A percentile compares a stretch with the other conserved stretches of the same genome.
These are phyloP conservation scores for Mormyrus iriodes DNA, from an alignment of 2,113 vertebrate species.

Conservation along the genomic window DNA sequence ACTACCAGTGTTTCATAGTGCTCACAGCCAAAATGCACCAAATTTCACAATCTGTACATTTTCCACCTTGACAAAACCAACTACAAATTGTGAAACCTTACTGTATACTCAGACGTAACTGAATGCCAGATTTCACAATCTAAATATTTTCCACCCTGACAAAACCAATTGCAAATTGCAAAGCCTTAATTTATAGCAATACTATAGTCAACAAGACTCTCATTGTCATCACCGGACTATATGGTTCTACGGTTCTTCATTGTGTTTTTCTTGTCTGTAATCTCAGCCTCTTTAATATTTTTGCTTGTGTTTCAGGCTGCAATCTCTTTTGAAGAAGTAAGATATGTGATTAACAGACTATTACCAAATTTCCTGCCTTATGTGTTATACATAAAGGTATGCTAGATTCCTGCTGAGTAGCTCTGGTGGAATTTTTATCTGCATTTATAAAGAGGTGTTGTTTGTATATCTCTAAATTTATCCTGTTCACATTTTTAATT, in stretches of 20 bases:
- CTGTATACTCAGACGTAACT: neutral
- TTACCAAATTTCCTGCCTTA: neutral
- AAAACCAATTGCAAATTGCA: neutral
- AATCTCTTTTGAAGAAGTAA: neutral
- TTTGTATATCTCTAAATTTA: neutral
- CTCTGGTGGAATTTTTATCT: neutral
- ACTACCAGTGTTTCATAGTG: neutral
- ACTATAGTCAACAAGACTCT: neutral
- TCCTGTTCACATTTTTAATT: neutral
- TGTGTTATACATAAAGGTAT: neutral
- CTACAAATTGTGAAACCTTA: neutral
- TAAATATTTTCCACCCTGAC: neutral
- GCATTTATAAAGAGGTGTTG: neutral
- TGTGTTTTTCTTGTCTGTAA: neutral
- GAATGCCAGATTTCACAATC: neutral
- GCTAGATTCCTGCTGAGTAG: neutral
- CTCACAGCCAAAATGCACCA: neutral
- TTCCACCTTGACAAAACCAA: neutral
- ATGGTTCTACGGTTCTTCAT: too few species aligned
- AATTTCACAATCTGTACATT: neutral
- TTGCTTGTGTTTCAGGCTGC: neutral
- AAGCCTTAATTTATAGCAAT: neutral
- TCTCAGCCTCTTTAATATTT: neutral
- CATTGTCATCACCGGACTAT: neutral
- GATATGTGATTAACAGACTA: neutral